phyloP scores from a whole-genome alignment of 2,113 vertebrate genomes.

The Pseudorasbora parva region DNA sequence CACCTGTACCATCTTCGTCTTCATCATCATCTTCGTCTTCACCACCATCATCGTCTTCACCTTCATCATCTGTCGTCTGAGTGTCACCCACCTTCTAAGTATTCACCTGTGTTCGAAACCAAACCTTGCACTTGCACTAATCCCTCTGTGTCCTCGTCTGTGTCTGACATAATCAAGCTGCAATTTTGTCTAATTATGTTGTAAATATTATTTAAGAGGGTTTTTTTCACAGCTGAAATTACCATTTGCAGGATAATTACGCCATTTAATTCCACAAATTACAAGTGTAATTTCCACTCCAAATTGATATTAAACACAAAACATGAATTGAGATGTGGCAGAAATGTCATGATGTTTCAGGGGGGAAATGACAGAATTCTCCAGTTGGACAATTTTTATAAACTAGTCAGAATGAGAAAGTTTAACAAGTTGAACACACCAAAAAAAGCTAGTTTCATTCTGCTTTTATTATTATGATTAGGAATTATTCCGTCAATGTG shows the following conservation, averaged over 20 bases:
- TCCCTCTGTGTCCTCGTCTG: no score
- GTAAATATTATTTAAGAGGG: neutral
- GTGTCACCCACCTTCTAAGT: no score
- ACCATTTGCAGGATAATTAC: neutral
- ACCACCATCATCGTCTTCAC: no score
- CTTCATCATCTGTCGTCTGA: no score
- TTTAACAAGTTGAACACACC: neutral
- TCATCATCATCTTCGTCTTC: no score
- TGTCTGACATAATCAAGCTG: neutral
- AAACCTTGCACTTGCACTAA: no score
- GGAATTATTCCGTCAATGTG: neutral
- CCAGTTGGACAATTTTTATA: neutral
- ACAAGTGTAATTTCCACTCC: neutral
- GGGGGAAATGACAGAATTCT: neutral
- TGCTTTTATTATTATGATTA: neutral
- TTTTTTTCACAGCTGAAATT: neutral
- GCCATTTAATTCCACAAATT: neutral
- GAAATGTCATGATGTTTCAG: neutral
- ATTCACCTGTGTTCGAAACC: no score
- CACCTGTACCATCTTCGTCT: no score
- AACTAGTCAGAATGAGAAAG: neutral
- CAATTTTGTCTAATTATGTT: neutral
- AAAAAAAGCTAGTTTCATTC: neutral
- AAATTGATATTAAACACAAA: neutral
- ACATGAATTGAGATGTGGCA: neutral